Percentiles rank a stretch among this genome's conserved stretches.
These are phyloP conservation scores for Forficula auricularia DNA, from an alignment of 1,140 invertebrate genomes.

Conservation along the genomic window DNA sequence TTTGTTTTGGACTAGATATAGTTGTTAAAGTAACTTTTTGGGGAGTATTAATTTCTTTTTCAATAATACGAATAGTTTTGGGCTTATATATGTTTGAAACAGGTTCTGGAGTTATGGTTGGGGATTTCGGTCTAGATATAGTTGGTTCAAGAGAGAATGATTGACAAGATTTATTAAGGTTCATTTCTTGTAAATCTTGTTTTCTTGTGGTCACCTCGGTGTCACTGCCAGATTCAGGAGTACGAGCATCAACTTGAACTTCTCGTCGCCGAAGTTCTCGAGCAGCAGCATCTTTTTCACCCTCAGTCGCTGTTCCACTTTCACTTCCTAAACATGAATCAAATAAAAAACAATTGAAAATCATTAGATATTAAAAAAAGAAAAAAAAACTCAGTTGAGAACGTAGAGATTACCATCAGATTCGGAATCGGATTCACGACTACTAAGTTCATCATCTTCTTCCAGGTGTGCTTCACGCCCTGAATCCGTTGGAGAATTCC, in stretches of 20 bases:
- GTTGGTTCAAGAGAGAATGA: too few relatives aligned
- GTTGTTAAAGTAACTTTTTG: too few relatives aligned
- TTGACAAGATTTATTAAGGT: too few relatives aligned
- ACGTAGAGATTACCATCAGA: too few relatives aligned
- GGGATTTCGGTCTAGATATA: too few relatives aligned
- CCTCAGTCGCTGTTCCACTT: conserved; percentile 52
- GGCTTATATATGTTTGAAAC: too few relatives aligned
- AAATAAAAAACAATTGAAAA: too few relatives aligned
- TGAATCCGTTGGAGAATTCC: background rate
- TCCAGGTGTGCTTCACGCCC: conserved; percentile 13
- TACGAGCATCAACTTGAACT: conserved; percentile 44
- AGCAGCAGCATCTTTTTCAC: conserved; percentile 45
- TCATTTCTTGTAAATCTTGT: background rate
- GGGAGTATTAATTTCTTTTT: too few relatives aligned
- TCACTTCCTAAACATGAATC: conserved; percentile 37
- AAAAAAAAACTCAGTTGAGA: conserved; percentile 5
- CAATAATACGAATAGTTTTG: too few relatives aligned
- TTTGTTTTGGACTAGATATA: too few relatives aligned
- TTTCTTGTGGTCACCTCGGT: conserved; percentile 43
- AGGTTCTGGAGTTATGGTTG: too few relatives aligned
- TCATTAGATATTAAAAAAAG: too few relatives aligned
- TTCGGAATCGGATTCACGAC: background rate
- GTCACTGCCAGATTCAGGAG: conserved; percentile 51
- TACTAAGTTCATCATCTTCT: conserved; percentile 19
- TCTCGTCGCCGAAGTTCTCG: conserved; percentile 46